These are phyloP conservation scores for Merluccius polli DNA, from an alignment of 2,797 vertebrate species.

Conservation along the genomic window DNA sequence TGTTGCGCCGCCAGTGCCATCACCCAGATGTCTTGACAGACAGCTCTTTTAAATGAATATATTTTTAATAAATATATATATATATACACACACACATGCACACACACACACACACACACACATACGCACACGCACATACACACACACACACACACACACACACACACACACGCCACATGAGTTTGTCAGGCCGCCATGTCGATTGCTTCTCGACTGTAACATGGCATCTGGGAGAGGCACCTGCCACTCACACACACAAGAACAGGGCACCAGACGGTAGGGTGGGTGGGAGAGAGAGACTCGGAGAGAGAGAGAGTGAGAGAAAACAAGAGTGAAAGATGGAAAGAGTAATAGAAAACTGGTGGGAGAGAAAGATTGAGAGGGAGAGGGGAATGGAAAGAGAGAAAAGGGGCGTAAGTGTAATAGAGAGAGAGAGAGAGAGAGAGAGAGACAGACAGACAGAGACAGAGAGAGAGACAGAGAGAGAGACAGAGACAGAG, in stretches of 20 bases:
- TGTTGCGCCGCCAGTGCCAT: too few species aligned
- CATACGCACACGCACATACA: constrained; percentile 5
- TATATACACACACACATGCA: not conserved
- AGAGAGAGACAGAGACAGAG: constrained; percentile 19
- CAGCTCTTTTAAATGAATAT: too few species aligned
- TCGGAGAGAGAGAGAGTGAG: constrained; percentile 14
- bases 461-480: constrained; percentile 1
- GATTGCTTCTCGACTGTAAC: constrained; percentile 44
- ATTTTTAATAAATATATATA: too few species aligned
- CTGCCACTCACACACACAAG: constrained; percentile 60
- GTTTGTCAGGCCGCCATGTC: constrained; percentile 49
- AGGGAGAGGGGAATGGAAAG: constrained; percentile 7
- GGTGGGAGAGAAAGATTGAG: constrained; percentile 2
- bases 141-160: constrained; percentile 15
- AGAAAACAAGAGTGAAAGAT: not conserved
- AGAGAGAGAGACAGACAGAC: constrained; percentile 6
- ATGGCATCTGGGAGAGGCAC: constrained; percentile 54
- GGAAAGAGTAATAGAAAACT: not conserved
- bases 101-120: constrained; percentile 11
- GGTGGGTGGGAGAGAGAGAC: constrained; percentile 17
- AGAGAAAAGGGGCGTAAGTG: constrained; percentile 1
- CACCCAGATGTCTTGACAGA: too few species aligned
- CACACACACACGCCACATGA: constrained; percentile 28
- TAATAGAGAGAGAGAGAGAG: not conserved
- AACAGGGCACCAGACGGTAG: constrained; percentile 32